Percentiles rank a stretch among this genome's conserved stretches.
These are phyloP conservation scores for Xenus cinereus DNA, from an alignment of 2,113 vertebrate species.

Conservation along the genomic window DNA sequence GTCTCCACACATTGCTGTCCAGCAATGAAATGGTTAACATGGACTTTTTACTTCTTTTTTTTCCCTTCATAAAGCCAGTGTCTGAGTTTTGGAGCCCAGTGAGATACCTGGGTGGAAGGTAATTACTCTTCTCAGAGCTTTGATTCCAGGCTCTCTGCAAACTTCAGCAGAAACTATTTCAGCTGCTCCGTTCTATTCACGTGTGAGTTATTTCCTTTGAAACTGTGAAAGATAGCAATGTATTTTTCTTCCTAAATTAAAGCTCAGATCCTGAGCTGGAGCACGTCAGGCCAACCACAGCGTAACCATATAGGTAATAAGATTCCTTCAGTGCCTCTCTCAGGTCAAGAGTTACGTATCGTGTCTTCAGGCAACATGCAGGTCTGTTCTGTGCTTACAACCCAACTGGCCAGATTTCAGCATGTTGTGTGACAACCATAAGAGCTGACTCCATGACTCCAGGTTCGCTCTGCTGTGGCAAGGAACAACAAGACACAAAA, in stretches of 20 bases:
- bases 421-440: background rate
- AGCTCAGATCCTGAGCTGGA: background rate
- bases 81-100: background rate
- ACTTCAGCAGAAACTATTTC: background rate
- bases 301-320: background rate
- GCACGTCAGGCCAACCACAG: background rate
- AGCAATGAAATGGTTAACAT: background rate
- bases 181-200: background rate
- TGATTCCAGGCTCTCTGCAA: background rate
- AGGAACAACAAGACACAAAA: background rate
- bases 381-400: background rate
- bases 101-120: background rate
- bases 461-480: background rate
- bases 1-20: background rate
- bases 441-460: background rate
- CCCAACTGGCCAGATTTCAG: background rate
- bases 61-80: background rate
- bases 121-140: background rate
- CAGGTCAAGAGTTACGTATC: fast-evolving
- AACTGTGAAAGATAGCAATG: background rate
- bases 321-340: background rate
- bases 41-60: background rate
- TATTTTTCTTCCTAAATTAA: background rate
- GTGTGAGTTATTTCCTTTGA: background rate
- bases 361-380: background rate